Evolutionary conservation across 2,888 invertebrate species (phyloP), one percentile per base, ranked within the genome.

Genomic region (Sesia apiformis): DNA sequence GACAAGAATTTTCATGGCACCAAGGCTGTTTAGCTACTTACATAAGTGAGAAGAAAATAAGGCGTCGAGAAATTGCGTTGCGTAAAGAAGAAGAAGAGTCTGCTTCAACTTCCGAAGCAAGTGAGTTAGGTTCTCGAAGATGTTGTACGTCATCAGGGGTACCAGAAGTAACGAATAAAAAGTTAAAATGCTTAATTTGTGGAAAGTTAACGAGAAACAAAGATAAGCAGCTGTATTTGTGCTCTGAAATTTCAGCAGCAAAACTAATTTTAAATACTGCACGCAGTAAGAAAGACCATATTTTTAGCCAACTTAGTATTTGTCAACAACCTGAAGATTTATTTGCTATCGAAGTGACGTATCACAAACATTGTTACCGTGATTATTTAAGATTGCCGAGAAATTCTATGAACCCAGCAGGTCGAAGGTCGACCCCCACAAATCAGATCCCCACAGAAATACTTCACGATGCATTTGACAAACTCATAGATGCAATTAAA

Each of bases 341-440:
- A 61, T 66, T 68, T 63, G 60, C 62, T 53, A 63, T 63, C 5
- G 61, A 64, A 66, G 62, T 64, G 57, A 66, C 60, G 58, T 65
- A 64, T 62, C 64, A 66, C 53, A 58, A 59, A 55, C 56, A 59
- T 54, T 58, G 60, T 57, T 67, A 64, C 51, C 58, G 52, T 57
- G 59, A 63, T 61, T 64, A 64, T 63, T 53, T 61, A 54, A 55
- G 63, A 59, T 42, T 61, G 53, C 41, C 41, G 41, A 41, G 41
- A 41, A 41, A 6, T 41, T 41, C 55, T 59, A 46, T 56, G 53
- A 60, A 57, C 5, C 57, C 55, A 57, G 56, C 58, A 38, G 58
- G 59, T 56, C 54, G 57, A 59, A n/a, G n/a, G n/a, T n/a, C n/a
- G n/a, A n/a, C n/a, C n/a, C 57, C 59, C 57, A 38, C 39, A 57